Evolutionary conservation across 2,797 vertebrate genomes (phyloP).

Genomic region (Gallinago solitaria): DNA sequence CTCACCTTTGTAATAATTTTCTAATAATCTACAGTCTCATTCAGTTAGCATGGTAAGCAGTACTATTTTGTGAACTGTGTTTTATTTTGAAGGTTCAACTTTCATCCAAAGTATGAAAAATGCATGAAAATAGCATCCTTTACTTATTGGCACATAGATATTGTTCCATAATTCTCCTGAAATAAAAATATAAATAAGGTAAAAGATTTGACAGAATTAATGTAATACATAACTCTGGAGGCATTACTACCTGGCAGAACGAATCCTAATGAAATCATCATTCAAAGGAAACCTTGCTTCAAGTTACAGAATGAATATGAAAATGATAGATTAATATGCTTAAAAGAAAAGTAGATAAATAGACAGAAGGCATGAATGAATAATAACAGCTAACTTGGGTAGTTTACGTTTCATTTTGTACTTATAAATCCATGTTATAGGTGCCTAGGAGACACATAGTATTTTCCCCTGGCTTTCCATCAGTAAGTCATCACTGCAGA

Average conservation of each 20-base stretch:
- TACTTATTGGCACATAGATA: not conserved
- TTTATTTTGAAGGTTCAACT: not conserved
- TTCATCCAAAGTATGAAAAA: not conserved
- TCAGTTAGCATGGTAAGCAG: not conserved
- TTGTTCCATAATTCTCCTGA: conserved; percentile 10
- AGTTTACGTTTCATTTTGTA: not conserved
- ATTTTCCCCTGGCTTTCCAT: not conserved
- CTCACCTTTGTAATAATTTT: not conserved
- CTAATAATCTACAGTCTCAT: not conserved
- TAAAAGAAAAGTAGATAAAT: conserved; percentile 16
- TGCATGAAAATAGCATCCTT: not conserved
- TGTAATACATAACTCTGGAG: conserved; percentile 24
- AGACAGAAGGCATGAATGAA: not conserved
- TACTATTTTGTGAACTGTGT: not conserved
- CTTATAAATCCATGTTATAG: not conserved
- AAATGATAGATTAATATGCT: conserved; percentile 32
- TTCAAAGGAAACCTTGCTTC: conserved; percentile 32
- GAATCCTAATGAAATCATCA: conserved; percentile 65
- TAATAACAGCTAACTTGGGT: not conserved
- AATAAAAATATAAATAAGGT: conserved; percentile 1
- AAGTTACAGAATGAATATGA: conserved; percentile 45
- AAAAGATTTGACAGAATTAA: conserved; percentile 46
- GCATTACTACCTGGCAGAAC: conserved; percentile 9
- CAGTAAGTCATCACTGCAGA: not conserved
- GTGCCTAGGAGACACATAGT: not conserved